Base-by-base conservation (phyloP, 1,140 invertebrate genomes). In the Pantala flavescens region DNA sequence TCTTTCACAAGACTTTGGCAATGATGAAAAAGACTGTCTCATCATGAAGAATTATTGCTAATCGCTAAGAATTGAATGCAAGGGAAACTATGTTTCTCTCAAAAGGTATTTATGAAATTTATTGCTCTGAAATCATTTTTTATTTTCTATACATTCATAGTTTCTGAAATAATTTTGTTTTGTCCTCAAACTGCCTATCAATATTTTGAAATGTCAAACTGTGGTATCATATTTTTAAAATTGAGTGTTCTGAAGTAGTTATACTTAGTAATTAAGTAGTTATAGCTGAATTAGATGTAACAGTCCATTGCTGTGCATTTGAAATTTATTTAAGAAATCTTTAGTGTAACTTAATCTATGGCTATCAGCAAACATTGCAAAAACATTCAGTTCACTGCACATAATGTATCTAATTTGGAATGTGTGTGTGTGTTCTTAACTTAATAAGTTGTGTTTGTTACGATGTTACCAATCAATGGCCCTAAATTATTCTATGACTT, bases 171-270 rank as follows among this genome's bases (percentile, higher is more conserved):
- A 7, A 63, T 63, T 63, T 63, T 63, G 43, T 63, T 63, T 16
- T 19, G 49, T 12, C 49, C 49, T 63, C n/a, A 16, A 63, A 63
- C 49, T 63, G 49, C 49, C 49, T 63, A 16, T 63, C 49, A 63
- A 63, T 63, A 63, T 63, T 63, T 63, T 63, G 16, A 63, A 16
- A 63, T 63, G 49, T 63, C 49, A 63, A 63, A 63, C 49, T 63
- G 49, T 63, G 49, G 49, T 63, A 63, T 63, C 49, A 63, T 63
- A 63, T 63, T 63, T 63, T 63, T 63, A 63, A 63, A 63, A 63
- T 63, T 63, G 49, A 63, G 49, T 63, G 49, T 63, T 63, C 49
- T 63, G 49, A 63, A 19, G 49, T 63, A 63, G 49, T 3, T 21
- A 63, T 63, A 63, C 49, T 63, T 63, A 63, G 49, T 63, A 63